Evolutionary conservation across 2,797 vertebrate genomes (phyloP), one percentile per base, ranked within the genome.

Genomic region (Lacerta bilineata): DNA sequence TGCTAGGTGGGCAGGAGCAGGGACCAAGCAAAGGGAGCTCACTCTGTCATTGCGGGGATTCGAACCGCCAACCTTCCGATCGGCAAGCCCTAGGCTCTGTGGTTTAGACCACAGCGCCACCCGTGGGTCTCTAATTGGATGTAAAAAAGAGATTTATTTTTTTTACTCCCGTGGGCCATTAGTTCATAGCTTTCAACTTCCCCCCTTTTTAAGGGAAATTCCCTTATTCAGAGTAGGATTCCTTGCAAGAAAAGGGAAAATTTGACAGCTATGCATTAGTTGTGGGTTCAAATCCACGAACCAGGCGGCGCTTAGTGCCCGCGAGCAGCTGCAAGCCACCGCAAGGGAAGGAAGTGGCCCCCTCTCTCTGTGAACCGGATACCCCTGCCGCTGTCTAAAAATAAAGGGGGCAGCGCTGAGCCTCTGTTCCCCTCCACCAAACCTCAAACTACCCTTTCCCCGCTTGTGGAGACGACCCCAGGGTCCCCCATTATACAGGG

Each of bases 341-440:
- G 29, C 46, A 74, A 75, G 43, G 23, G 25, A 59, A 59, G 3
- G n/a, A 36, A 33, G 46, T 61, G 4, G 20, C 2, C 23, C 33
- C 20, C 46, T 11, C n/a, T 6, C 50, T 7, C 11, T 5, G 91
- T 96, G 95, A 97, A 98, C 96, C 76, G 61, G 97, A 97, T 96
- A 94, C 95, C 80, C 93, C 95, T 95, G 94, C 97, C 95, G 91
- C 81, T 91, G 27, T 92, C 97, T 98, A 97, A 98, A 98, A 98
- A 98, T 98, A 98, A 93, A 94, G 93, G 43, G 4, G 17, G 1
- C 76, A 50, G 77, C 80, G 74, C 87, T 90, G 83, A 80, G 87
- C 90, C 91, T 90, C 92, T 93, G 92, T 87, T 93, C 79, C 86
- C 89, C 94, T 87, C 80, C 87, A 91, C 80, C 10, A 29, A 69